These are phyloP conservation scores for Notocelia uddmanniana DNA, from an alignment of 2,888 invertebrate genomes.

Conservation along the genomic window DNA sequence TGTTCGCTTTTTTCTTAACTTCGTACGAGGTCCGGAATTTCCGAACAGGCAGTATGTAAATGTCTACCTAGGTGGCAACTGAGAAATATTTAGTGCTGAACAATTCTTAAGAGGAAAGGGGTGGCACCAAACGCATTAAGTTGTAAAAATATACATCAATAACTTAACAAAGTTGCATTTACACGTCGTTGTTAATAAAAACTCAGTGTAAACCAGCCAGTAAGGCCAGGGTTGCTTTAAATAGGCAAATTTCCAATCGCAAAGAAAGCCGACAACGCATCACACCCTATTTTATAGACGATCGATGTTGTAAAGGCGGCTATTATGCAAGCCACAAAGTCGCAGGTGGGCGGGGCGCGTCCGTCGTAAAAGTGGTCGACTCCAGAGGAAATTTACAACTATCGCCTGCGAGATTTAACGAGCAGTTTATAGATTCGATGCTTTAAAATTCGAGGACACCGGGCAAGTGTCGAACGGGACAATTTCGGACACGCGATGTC, in stretches of 20 bases:
- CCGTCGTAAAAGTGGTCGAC: conserved; percentile 78
- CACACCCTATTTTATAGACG: conserved; percentile 70
- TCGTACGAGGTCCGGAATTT: neutral
- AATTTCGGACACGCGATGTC: conserved; percentile 13
- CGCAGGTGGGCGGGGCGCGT: conserved; percentile 78
- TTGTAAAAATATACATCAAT: conserved; percentile 32
- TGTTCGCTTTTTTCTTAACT: neutral
- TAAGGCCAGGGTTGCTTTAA: conserved; percentile 18
- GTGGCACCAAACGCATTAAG: conserved; percentile 16
- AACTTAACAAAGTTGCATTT: conserved; percentile 34
- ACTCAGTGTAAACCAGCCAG: conserved; percentile 15
- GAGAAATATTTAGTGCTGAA: neutral
- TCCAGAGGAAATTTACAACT: conserved; percentile 81
- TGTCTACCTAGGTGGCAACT: neutral
- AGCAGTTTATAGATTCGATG: conserved; percentile 81
- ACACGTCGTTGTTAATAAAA: conserved; percentile 7
- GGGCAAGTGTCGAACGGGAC: conserved; percentile 21
- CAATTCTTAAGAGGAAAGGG: neutral
- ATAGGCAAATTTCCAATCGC: conserved; percentile 41
- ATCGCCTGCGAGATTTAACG: conserved; percentile 82
- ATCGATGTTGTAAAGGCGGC: conserved; percentile 63
- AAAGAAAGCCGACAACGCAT: conserved; percentile 53
- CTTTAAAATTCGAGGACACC: conserved; percentile 72
- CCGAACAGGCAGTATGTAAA: neutral
- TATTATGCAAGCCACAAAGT: conserved; percentile 73